Evolutionary conservation across 2,888 invertebrate species (phyloP).

Genomic region (Brachyptera putata): DNA sequence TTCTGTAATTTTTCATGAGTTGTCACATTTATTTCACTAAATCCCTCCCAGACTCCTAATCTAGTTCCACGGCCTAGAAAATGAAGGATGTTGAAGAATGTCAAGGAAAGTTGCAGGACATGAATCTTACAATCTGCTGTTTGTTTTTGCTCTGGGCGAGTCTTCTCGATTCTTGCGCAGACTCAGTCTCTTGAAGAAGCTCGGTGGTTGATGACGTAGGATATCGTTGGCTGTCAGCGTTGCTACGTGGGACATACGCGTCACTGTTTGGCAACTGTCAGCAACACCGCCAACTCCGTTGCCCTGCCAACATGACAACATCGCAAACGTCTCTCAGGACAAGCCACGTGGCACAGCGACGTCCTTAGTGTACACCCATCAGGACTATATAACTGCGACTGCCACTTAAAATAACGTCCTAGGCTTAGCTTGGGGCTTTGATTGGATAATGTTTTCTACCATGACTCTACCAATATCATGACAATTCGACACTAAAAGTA

Average conservation of each 20-base stretch:
- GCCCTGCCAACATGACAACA: constrained; percentile 46
- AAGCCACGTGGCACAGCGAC: neutral
- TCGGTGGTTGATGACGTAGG: constrained; percentile 31
- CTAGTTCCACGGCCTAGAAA: too few relatives aligned
- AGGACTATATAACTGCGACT: neutral
- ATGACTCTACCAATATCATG: too few relatives aligned
- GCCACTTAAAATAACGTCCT: too few relatives aligned
- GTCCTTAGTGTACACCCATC: neutral
- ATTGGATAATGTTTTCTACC: too few relatives aligned
- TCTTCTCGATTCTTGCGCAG: constrained; percentile 42
- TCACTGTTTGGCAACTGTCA: constrained; percentile 44
- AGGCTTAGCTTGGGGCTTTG: too few relatives aligned
- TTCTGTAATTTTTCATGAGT: too few relatives aligned
- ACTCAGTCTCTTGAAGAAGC: constrained; percentile 37
- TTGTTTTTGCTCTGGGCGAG: constrained; percentile 28
- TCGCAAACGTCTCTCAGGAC: neutral
- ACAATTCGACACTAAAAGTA: too few relatives aligned
- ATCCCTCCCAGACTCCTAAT: too few relatives aligned
- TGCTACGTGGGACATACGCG: neutral
- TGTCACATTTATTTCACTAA: too few relatives aligned
- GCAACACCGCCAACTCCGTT: constrained; percentile 50
- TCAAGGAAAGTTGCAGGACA: too few relatives aligned
- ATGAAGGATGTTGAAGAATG: too few relatives aligned
- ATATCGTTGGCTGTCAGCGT: constrained; percentile 10
- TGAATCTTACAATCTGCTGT: constrained; percentile 30